Percentiles rank a stretch among this genome's conserved stretches.
Conservation (phyloP, 2,797 vertebrate species). For the Alauda arvensis region DNA sequence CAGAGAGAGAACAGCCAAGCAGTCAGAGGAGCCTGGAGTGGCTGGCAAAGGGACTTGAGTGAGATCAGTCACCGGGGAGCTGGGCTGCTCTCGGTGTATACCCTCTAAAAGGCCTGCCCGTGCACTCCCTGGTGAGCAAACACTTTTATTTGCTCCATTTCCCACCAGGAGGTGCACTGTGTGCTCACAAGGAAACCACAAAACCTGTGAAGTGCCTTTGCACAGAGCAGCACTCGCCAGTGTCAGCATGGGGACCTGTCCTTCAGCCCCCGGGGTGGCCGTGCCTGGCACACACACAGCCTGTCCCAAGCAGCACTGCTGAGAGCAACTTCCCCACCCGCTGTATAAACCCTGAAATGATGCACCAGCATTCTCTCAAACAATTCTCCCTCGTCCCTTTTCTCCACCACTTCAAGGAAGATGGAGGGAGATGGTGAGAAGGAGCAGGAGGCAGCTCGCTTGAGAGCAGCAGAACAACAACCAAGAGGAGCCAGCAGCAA, state of each 20-base stretch:
- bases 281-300: not conserved
- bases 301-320: not conserved
- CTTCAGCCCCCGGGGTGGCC: not conserved
- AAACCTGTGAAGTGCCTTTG: not conserved
- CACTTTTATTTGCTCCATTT: not conserved
- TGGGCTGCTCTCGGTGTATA: accelerated
- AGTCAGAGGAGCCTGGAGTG: not conserved
- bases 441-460: accelerated
- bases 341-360: not conserved
- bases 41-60: not conserved
- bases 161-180: not conserved
- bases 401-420: not conserved
- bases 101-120: not conserved
- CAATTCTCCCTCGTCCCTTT: not conserved
- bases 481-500: not conserved
- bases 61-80: not conserved
- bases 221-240: not conserved
- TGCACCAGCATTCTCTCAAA: not conserved
- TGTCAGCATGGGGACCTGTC: accelerated
- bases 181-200: not conserved
- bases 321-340: not conserved
- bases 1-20: not conserved
- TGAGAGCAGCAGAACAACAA: accelerated
- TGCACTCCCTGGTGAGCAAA: not conserved
- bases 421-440: not conserved